These are phyloP conservation scores for Emys orbicularis DNA, from an alignment of 2,797 vertebrate species.

Conservation along the genomic window DNA sequence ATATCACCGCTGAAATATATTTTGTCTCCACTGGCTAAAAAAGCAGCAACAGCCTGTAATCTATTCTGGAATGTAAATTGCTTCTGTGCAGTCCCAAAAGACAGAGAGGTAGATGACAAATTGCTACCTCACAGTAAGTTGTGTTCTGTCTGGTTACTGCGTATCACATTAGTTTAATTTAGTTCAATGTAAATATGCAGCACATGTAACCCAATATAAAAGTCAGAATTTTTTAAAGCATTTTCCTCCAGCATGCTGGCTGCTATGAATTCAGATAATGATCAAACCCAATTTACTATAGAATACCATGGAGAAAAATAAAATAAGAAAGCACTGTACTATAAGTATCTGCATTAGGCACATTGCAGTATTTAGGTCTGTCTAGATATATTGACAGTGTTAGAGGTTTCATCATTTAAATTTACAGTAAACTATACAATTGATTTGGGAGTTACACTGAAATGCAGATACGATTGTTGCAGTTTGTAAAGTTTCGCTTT, in stretches of 20 bases:
- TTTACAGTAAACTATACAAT: not conserved
- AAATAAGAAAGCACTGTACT: not conserved
- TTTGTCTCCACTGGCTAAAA: not conserved
- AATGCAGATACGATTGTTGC: too few relatives aligned
- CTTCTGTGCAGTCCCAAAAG: not conserved
- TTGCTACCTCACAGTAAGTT: not conserved
- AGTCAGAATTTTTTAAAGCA: not conserved
- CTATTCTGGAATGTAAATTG: too few relatives aligned
- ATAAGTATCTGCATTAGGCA: not conserved
- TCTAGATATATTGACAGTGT: not conserved
- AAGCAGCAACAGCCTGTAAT: not conserved
- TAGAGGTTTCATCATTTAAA: accelerated
- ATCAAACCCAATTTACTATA: not conserved
- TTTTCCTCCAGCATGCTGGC: not conserved
- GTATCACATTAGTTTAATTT: accelerated
- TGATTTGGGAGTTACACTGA: not conserved
- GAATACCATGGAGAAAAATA: not conserved
- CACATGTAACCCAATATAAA: not conserved
- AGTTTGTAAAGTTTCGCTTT: not conserved
- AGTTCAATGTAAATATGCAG: not conserved
- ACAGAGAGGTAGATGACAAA: not conserved
- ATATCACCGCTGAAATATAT: not conserved
- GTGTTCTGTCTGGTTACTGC: accelerated
- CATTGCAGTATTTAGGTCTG: not conserved
- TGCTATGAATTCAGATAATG: not conserved